Conservation (phyloP, 2,888 invertebrate species). For the Tillus elongatus region DNA sequence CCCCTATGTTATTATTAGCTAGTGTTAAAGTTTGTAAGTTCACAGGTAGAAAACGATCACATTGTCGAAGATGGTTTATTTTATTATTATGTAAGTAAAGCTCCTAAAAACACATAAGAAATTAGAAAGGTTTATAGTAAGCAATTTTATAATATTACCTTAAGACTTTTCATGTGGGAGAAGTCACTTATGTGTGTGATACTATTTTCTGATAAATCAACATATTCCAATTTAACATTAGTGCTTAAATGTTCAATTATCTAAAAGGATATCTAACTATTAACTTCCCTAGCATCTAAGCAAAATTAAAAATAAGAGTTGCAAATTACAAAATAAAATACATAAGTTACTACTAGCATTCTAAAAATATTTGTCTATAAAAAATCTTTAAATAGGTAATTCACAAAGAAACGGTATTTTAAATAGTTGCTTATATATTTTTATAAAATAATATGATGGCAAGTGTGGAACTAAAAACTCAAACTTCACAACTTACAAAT, state of each 20-base stretch:
- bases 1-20: conserved; percentile 73
- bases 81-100: conserved; percentile 79
- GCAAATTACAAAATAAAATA: too few relatives aligned
- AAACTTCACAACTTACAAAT: too few relatives aligned
- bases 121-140: conserved; percentile 9
- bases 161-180: conserved; percentile 69
- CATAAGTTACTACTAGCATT: too few relatives aligned
- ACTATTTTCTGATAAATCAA: conserved; percentile 84
- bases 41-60: conserved; percentile 72
- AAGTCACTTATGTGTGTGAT: conserved; percentile 79
- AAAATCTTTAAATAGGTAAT: too few relatives aligned
- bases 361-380: too few relatives aligned
- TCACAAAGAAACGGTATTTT: too few relatives aligned
- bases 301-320: too few relatives aligned
- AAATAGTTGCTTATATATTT: too few relatives aligned
- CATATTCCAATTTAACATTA: conserved; percentile 68
- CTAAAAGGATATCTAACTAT: conserved; percentile 39
- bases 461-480: too few relatives aligned
- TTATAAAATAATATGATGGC: too few relatives aligned
- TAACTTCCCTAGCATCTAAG: too few relatives aligned
- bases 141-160: conserved; percentile 50
- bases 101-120: conserved; percentile 49
- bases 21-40: conserved; percentile 67
- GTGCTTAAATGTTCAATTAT: conserved; percentile 82
- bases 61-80: conserved; percentile 69